Evolutionary conservation across 1,140 invertebrate species (phyloP).

Genomic region (Caenorhabditis briggsae): DNA sequence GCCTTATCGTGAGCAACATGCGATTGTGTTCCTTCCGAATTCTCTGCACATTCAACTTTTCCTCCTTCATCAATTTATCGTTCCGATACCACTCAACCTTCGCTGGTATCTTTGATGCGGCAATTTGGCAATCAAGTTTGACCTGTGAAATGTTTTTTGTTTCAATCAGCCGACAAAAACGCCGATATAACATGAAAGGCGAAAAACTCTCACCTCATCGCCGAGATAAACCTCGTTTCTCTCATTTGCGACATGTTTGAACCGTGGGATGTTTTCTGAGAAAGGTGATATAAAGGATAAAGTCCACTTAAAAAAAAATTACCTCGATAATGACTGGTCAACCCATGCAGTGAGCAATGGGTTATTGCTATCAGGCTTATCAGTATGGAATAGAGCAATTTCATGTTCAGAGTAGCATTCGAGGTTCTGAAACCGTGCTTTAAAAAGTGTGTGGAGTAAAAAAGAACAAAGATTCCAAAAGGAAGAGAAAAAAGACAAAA

Average conservation of each 20-base stretch:
- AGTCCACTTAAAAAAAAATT: not conserved
- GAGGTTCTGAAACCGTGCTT: not conserved
- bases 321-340: slow-evolving; percentile 36
- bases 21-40: slow-evolving; percentile 20
- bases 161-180: no score
- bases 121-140: slow-evolving; percentile 35
- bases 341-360: not conserved
- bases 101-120: not conserved
- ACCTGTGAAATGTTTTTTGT: not conserved
- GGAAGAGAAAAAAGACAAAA: not conserved
- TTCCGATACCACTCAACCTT: slow-evolving; percentile 33
- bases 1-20: slow-evolving; percentile 5
- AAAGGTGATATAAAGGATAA: not conserved
- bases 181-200: not conserved
- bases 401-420: slow-evolving; percentile 31
- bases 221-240: slow-evolving; percentile 42
- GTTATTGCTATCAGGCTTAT: not conserved
- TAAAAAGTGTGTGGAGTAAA: not conserved
- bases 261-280: slow-evolving; percentile 25
- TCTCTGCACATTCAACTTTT: not conserved
- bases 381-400: not conserved
- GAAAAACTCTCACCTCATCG: not conserved
- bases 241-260: slow-evolving; percentile 39
- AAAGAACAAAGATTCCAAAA: not conserved
- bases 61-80: not conserved